Base-by-base conservation (phyloP, 2,113 vertebrate genomes). In the Stictonetta naevosa region DNA sequence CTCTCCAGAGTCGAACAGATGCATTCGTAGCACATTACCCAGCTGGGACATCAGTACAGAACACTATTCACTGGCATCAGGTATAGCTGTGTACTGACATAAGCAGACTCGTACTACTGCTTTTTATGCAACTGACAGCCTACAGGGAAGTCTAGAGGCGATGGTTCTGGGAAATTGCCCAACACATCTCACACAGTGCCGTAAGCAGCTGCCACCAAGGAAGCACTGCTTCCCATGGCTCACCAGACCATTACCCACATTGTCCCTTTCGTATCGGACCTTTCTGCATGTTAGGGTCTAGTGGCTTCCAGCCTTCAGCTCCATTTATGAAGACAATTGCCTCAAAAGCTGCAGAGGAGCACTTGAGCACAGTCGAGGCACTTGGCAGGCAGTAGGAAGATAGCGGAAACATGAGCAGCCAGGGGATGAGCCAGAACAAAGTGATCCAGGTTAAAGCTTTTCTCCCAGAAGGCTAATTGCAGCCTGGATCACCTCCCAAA, bases 31-130 rank as follows among this genome's bases (percentile, higher is more conserved):
- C 56, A 82, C 95, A 96, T 36, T 91, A 23, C 8, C 96, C 96
- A 11, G 96, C 96, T 44, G 96, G 96, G 83, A 85, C 93, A 22
- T 96, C 96, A 2, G 90, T 13, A 25, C 81, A 96, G 34, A 60
- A 96, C 29, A 1, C 93, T 9, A 6, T 96, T 20, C 96, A 96
- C 0, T 96, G 96, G 96, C 81, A 12, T 12, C 96, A 96, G 96
- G 96, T 96, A 96, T 20, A 82, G 75, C 2, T 13, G 13, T 3
- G 0, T 5, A n/a, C 31, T 84, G 56, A 44, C 1, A 0, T 13
- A 36, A 81, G 75, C 16, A 3, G 3, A 16, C 58, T n/a, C n/a
- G 69, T 8, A 26, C 33, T 44, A 3, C 38, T 44, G 59, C 26
- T 59, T 83, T 83, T 80, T 14, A 8, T 56, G 34, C 15, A 62